Conservation (phyloP, 2,797 vertebrate genomes). For the Periophthalmus magnuspinnatus region DNA sequence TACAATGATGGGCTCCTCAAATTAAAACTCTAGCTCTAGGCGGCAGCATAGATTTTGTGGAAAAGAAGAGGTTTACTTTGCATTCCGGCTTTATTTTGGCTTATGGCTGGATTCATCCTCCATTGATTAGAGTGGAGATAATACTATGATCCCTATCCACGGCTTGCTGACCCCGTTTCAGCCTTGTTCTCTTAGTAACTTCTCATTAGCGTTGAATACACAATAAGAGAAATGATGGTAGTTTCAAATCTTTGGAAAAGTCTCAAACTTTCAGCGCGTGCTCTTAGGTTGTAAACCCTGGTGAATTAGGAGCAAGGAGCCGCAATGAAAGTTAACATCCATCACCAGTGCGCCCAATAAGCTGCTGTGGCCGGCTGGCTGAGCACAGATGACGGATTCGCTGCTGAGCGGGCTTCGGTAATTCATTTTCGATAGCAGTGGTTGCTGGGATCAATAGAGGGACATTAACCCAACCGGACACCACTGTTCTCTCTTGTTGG, state of each 20-base stretch:
- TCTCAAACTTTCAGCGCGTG: constrained; percentile 49
- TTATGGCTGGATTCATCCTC: constrained; percentile 36
- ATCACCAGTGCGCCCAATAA: constrained; percentile 75
- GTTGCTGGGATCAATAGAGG: constrained; percentile 75
- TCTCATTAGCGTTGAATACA: constrained; percentile 10
- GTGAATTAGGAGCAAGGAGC: constrained; percentile 69
- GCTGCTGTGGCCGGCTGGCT: constrained; percentile 71
- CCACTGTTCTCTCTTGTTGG: constrained; percentile 69
- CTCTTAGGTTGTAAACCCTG: constrained; percentile 58
- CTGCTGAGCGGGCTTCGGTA: constrained; percentile 73
- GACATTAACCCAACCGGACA: constrained; percentile 78
- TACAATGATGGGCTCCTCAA: constrained; percentile 65
- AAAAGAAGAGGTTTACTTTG: constrained; percentile 26
- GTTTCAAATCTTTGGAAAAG: constrained; percentile 43
- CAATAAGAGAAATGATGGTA: neutral
- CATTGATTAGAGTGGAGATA: constrained; percentile 32
- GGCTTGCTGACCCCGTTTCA: constrained; percentile 33
- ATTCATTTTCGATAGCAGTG: constrained; percentile 82
- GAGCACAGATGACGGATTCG: constrained; percentile 78
- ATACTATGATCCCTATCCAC: constrained; percentile 33
- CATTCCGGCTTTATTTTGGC: constrained; percentile 38
- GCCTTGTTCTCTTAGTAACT: neutral
- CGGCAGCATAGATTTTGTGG: constrained; percentile 48
- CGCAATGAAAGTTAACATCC: constrained; percentile 76
- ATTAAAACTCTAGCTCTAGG: constrained; percentile 66